These are phyloP conservation scores for Macrosoma leucophasiata DNA, from an alignment of 2,888 invertebrate genomes.

Conservation along the genomic window DNA sequence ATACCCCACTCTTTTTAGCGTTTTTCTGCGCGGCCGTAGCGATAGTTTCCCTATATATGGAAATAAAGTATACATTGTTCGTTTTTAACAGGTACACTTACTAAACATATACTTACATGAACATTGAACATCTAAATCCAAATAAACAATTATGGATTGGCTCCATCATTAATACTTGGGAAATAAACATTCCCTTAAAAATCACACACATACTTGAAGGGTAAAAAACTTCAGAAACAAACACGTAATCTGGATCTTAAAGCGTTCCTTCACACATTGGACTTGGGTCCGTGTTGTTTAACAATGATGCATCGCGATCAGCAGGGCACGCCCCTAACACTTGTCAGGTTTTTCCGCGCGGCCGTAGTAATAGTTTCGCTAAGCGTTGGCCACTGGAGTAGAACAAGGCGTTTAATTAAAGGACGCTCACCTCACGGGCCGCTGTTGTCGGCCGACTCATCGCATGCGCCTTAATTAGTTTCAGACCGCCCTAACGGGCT, in stretches of 20 bases:
- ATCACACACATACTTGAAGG: no score
- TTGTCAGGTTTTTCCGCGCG: conserved; percentile 52
- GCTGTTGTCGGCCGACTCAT: conserved; percentile 62
- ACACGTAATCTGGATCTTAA: no score
- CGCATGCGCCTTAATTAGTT: conserved; percentile 73
- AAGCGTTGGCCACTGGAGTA: conserved; percentile 55
- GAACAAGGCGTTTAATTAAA: conserved; percentile 68
- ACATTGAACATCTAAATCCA: no score
- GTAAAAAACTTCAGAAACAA: no score
- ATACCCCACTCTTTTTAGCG: conserved; percentile 49
- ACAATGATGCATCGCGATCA: no score
- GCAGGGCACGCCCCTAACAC: conserved; percentile 41
- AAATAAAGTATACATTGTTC: no score
- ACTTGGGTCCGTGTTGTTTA: conserved; percentile 6
- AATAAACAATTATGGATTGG: no score
- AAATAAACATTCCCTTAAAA: no score
- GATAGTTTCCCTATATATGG: conserved; percentile 64
- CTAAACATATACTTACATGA: no score
- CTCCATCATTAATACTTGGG: no score
- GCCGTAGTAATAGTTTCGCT: conserved; percentile 54
- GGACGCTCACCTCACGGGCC: conserved; percentile 65
- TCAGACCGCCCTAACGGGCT: conserved; percentile 73
- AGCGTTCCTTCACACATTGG: no score
- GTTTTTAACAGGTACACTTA: no score
- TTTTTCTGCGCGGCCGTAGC: conserved; percentile 48